A percentile compares a stretch with the other conserved stretches of the same genome.
Conservation (phyloP, 2,888 invertebrate genomes). For the Cryptocheilus praepositus region DNA sequence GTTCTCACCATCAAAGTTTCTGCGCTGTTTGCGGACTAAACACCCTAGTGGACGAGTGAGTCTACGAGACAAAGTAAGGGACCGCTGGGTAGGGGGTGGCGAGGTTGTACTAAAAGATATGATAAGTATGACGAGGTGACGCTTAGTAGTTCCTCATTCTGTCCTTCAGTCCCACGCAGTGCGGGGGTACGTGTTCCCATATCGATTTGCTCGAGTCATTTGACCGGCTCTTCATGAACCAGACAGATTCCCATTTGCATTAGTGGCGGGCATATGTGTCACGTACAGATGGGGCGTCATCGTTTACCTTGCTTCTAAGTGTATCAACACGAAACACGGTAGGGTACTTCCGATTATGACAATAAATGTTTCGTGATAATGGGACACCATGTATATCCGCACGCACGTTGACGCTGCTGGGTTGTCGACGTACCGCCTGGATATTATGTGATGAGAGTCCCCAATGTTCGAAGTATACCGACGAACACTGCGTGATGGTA, state of each 20-base stretch:
- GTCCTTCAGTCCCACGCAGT: not conserved
- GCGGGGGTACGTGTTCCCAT: not conserved
- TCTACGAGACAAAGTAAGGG: not conserved
- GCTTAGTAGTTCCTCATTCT: not conserved
- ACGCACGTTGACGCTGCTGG: too few relatives aligned
- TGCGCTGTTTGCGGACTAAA: conserved; percentile 23
- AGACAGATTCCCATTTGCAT: conserved; percentile 31
- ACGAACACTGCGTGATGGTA: too few relatives aligned
- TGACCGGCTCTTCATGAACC: conserved; percentile 15
- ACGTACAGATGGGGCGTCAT: not conserved
- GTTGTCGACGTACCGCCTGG: too few relatives aligned
- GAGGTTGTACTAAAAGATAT: too few relatives aligned
- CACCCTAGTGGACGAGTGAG: not conserved
- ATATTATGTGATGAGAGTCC: too few relatives aligned
- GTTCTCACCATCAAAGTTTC: conserved; percentile 43
- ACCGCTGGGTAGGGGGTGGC: not conserved
- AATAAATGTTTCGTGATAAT: too few relatives aligned
- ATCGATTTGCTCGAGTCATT: conserved; percentile 22
- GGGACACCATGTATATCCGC: too few relatives aligned
- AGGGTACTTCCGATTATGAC: too few relatives aligned
- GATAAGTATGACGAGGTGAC: not conserved
- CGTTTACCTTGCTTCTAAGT: conserved; percentile 7
- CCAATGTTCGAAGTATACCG: too few relatives aligned
- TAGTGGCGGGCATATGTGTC: conserved; percentile 29
- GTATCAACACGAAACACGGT: too few relatives aligned